Evolutionary conservation across 1,140 invertebrate species (phyloP), one percentile per base, ranked within the genome.

Genomic region (Ceratosolen fusciceps): DNA sequence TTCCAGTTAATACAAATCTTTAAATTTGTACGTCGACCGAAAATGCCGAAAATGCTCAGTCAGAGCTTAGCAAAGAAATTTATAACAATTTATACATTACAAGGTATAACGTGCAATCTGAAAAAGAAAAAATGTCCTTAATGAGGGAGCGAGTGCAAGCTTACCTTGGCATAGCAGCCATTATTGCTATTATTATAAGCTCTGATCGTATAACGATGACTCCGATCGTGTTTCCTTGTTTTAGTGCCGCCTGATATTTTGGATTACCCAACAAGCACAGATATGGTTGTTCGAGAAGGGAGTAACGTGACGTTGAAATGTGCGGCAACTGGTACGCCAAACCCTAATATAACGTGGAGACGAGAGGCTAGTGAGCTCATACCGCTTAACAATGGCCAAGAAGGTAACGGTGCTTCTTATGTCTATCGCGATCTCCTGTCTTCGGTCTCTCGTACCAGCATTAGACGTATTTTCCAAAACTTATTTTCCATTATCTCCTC

Each of bases 241-340:
- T 54, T 91, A 97, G 96, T 98, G 74, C 96, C 96, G 19, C 96
- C 96, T 24, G 95, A 96, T 88, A 96, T 96, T 83, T 89, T 96
- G 85, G 95, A 97, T 91, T 94, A 95, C 85, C 93, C 94, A 37
- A 96, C 96, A 68, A 96, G 96, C 86, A 94, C 95, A 21, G 96
- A 98, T 88, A 95, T 97, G 91, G 94, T 97, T 52, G 95, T 96
- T 3, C 90, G 95, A 49, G 96, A 98, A 87, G 96, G 95, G 4
- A 93, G 93, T 60, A 96, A 97, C 85, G 95, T 97, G 16, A 95
- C 94, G 34, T 89, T 98, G 68, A 92, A 93, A 79, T 98, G 96
- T 85, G 93, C 94, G 2, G 95, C 95, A 0, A 93, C 92, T 74
- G 96, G 96, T 29, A 95, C 95, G 29, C 96, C 96, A 10, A 91